Conservation (phyloP, 2,888 invertebrate species). For the Ectobius pallidus region DNA sequence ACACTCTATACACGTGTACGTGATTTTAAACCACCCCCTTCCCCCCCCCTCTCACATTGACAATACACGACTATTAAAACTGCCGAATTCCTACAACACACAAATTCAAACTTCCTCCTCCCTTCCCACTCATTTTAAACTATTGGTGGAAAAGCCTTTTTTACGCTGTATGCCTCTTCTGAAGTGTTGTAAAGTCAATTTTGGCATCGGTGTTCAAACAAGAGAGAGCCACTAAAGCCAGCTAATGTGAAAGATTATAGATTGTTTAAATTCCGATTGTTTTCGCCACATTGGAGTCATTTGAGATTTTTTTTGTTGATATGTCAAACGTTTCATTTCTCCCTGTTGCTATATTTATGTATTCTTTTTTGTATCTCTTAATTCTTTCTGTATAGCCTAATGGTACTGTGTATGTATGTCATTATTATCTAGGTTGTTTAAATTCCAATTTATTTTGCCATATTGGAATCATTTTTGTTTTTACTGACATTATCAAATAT, state of each 20-base stretch:
- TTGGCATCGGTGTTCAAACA: neutral
- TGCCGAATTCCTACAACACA: constrained; percentile 7
- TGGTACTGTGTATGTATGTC: no score
- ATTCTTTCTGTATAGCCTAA: no score
- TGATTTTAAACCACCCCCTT: neutral
- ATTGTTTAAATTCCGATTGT: neutral
- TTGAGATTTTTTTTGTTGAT: no score
- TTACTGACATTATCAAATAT: no score
- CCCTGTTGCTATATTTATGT: no score
- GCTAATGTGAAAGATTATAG: neutral
- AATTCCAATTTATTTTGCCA: no score
- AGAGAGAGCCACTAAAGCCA: neutral
- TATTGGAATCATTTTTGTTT: no score
- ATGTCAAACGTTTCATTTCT: no score
- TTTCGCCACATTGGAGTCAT: neutral
- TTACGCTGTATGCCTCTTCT: constrained; percentile 13
- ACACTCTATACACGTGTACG: constrained; percentile 16
- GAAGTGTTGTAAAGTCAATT: neutral
- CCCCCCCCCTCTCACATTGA: neutral
- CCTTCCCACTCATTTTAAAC: no score
- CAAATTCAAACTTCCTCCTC: constrained; percentile 4
- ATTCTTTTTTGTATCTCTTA: no score
- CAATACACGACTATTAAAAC: constrained; percentile 30
- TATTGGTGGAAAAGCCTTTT: constrained; percentile 8
- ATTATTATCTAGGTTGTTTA: no score